Evolutionary conservation across 2,888 invertebrate genomes (phyloP), one percentile per base, ranked within the genome.

Genomic region (Sinotaia quadrata): DNA sequence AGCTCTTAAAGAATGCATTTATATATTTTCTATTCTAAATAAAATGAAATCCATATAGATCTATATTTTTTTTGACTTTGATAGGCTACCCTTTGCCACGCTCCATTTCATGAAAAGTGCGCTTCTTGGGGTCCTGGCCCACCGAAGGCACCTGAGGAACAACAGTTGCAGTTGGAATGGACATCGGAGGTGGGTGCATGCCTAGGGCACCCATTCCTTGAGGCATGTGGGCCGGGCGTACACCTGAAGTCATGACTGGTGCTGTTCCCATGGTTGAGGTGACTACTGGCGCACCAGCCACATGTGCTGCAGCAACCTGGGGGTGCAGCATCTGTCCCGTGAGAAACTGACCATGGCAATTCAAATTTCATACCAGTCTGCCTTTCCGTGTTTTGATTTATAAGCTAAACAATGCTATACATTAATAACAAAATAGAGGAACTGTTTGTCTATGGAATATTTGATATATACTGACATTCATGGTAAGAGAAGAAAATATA

Each of bases 281-380:
- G n/a, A 71, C 68, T 24, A 71, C 73, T 18, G 68, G 73, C 18
- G 73, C 68, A 33, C 71, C 73, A 24, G 73, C 68, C 21, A 58
- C 68, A 34, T 71, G 73, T 15, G 73, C 68, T 21, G 71, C 73
- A 18, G 73, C 73, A 49, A 66, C 67, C 27, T 68, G 68, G n/a
- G 66, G 61, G 34, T 52, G 52, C 27, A 70, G 68, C n/a, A 54
- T 65, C 31, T 66, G 58, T 8, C 67, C 54, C 21, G 27, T 5
- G 12, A n/a, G n/a, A n/a, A n/a, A n/a, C n/a, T n/a, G n/a, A n/a
- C n/a, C n/a, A n/a, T n/a, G n/a, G n/a, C n/a, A n/a, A n/a, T n/a
- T n/a, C n/a, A n/a, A n/a, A n/a, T n/a, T n/a, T n/a, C n/a, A n/a
- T n/a, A n/a, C n/a, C n/a, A n/a, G n/a, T n/a, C n/a, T n/a, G n/a